Conservation (phyloP, 1,140 invertebrate species). For the Cepaea nemoralis region DNA sequence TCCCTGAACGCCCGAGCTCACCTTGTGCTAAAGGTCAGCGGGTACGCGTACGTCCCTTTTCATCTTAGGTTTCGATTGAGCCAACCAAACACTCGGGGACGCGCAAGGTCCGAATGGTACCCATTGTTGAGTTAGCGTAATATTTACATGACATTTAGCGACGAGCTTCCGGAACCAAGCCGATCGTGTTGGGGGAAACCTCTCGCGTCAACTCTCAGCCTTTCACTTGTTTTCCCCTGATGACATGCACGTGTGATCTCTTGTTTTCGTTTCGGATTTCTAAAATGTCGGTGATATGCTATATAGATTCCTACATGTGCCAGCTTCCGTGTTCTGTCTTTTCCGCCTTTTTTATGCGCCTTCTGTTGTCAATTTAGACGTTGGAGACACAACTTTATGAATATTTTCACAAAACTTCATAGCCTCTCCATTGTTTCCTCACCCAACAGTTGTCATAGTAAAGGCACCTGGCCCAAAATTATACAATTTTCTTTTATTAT, state of each 20-base stretch:
- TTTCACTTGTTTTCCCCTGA: conserved; percentile 12
- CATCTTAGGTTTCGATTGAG: not conserved
- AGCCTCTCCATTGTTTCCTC: no score
- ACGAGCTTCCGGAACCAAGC: not conserved
- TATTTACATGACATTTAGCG: conserved; percentile 14
- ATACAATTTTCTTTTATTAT: no score
- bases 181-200: not conserved
- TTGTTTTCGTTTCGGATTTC: conserved; percentile 1
- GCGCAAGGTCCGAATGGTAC: not conserved
- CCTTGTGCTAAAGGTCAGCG: not conserved
- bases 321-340: not conserved
- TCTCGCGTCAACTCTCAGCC: not conserved
- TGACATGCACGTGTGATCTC: conserved; percentile 23
- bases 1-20: not conserved
- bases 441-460: no score
- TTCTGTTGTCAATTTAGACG: not conserved
- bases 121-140: conserved; percentile 2
- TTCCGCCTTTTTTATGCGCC: not conserved
- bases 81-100: conserved; percentile 9
- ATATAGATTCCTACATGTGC: conserved; percentile 28
- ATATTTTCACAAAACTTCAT: no score
- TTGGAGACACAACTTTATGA: not conserved
- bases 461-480: no score
- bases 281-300: conserved; percentile 23
- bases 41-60: not conserved